Conservation (phyloP, 2,797 vertebrate genomes). For the Crenichthys baileyi region DNA sequence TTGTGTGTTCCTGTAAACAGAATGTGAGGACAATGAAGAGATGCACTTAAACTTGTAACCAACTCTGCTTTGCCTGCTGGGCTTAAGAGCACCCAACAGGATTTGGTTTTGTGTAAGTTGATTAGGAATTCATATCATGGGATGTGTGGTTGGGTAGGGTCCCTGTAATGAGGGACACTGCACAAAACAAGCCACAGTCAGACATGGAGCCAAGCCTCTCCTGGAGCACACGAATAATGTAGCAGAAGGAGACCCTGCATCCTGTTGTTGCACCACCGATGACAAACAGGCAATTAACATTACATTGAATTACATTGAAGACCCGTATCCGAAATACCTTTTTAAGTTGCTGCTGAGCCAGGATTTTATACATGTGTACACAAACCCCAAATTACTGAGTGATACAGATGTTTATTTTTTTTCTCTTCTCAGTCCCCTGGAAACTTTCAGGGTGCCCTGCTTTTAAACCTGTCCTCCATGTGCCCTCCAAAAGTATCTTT, state of each 20-base stretch:
- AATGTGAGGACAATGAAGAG: conserved; percentile 52
- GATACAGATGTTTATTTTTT: not conserved
- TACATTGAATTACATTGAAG: conserved; percentile 25
- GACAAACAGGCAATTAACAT: conserved; percentile 70
- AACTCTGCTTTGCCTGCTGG: conserved; percentile 27
- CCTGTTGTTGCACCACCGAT: conserved; percentile 48
- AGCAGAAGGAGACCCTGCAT: conserved; percentile 58
- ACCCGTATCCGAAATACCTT: conserved; percentile 6
- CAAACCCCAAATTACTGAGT: conserved; percentile 5
- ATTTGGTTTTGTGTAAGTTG: conserved; percentile 40
- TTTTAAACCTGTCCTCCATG: conserved; percentile 45
- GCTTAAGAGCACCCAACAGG: conserved; percentile 24
- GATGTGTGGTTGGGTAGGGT: conserved; percentile 43
- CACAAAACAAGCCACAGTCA: conserved; percentile 65
- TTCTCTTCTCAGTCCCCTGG: conserved; percentile 24
- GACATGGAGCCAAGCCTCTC: conserved; percentile 55
- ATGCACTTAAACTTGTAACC: conserved; percentile 56
- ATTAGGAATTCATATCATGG: conserved; percentile 71
- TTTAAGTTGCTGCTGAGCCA: conserved; percentile 29
- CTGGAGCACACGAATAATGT: conserved; percentile 69
- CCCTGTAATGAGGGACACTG: conserved; percentile 48
- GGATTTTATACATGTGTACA: conserved; percentile 23
- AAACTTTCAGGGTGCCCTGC: conserved; percentile 56
- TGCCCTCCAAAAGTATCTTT: conserved; percentile 68
- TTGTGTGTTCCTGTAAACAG: conserved; percentile 62